Evolutionary conservation across 2,113 vertebrate species (phyloP).

Genomic region (Microtus oregoni): DNA sequence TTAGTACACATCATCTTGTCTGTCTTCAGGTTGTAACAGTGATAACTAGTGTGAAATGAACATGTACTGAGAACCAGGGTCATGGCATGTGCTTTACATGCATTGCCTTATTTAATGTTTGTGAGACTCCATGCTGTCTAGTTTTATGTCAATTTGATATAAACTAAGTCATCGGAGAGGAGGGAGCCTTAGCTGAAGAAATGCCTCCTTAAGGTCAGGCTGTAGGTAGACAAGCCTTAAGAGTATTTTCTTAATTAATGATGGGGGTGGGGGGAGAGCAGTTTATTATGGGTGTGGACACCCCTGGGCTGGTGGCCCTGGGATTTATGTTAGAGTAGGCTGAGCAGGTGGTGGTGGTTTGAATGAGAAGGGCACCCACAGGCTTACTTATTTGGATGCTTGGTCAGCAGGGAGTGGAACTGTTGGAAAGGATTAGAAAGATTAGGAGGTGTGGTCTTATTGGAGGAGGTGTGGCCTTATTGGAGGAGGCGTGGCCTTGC

Average conservation of each 20-base stretch:
- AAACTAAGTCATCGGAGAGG: not conserved
- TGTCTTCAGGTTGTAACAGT: not conserved
- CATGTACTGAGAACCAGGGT: not conserved
- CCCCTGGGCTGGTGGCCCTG: not conserved
- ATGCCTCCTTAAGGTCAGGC: not conserved
- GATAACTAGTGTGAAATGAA: not conserved
- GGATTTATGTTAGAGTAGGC: not conserved
- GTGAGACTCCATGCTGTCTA: not conserved
- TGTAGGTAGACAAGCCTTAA: not conserved
- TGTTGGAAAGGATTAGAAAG: not conserved
- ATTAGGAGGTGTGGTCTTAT: not conserved
- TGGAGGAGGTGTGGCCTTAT: not conserved
- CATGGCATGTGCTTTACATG: not conserved
- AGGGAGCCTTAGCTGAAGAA: not conserved
- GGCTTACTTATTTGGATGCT: not conserved
- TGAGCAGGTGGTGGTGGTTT: not conserved
- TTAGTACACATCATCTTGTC: not conserved
- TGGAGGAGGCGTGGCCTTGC: not conserved
- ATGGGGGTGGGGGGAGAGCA: fast-evolving
- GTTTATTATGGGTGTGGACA: no score
- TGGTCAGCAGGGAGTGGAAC: not conserved
- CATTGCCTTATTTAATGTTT: not conserved
- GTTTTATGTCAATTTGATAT: not conserved
- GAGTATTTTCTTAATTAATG: not conserved
- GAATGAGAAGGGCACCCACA: not conserved